Conservation (phyloP, 2,113 vertebrate species). For the Notothenia rossii region DNA sequence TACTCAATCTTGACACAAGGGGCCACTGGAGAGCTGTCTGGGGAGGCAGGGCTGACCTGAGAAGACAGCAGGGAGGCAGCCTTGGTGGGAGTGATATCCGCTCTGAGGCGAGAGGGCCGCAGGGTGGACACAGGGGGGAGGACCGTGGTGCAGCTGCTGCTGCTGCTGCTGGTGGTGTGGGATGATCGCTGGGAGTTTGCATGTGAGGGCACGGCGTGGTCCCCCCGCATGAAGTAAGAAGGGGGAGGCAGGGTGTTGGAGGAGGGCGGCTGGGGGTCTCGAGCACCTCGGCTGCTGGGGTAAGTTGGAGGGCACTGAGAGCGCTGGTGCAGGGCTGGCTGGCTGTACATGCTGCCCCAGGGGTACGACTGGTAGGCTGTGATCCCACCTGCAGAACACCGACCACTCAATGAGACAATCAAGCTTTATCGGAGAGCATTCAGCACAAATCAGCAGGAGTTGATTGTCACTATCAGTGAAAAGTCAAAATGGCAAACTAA, state of each 20-base stretch:
- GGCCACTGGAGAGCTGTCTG: conserved; percentile 65
- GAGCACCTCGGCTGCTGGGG: conserved; percentile 28
- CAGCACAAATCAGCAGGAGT: neutral
- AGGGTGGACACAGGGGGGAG: conserved; percentile 71
- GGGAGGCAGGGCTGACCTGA: conserved; percentile 57
- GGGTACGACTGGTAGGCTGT: conserved; percentile 78
- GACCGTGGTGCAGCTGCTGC: neutral
- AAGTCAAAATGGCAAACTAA: neutral
- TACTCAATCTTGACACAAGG: conserved; percentile 76
- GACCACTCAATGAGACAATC: neutral
- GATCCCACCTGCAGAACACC: conserved; percentile 68
- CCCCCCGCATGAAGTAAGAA: conserved; percentile 64
- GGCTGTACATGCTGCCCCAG: conserved; percentile 78
- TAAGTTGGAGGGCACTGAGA: conserved; percentile 64
- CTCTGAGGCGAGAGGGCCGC: conserved; percentile 50
- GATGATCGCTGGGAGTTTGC: conserved; percentile 43
- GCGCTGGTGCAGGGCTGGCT: conserved; percentile 68
- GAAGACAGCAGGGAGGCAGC: conserved; percentile 37
- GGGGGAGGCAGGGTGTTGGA: conserved; percentile 57
- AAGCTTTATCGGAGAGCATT: neutral
- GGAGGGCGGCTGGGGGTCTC: conserved; percentile 57
- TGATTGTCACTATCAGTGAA: neutral
- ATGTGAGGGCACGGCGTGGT: conserved; percentile 33
- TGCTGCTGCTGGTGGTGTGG: conserved; percentile 14
- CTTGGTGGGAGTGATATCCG: conserved; percentile 53